A percentile compares a stretch with the other conserved stretches of the same genome.
Evolutionary conservation across 2,797 vertebrate species (phyloP).

Genomic region (Merluccius polli): DNA sequence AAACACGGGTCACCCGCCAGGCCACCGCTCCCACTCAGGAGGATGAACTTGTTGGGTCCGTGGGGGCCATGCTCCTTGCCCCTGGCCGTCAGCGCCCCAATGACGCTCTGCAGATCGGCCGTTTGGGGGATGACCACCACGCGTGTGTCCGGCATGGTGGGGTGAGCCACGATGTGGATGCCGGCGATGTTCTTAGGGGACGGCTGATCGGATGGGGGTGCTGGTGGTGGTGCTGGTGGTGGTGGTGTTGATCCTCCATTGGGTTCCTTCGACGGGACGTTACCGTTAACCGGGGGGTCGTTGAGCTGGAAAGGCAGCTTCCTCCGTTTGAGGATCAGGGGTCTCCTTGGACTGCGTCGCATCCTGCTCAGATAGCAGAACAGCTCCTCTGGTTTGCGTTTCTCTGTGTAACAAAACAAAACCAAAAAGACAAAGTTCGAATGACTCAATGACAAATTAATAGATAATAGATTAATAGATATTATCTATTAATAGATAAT

Average conservation of each 20-base stretch:
- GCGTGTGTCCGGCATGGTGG: slow-evolving; percentile 82
- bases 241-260: slow-evolving; percentile 27
- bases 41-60: slow-evolving; percentile 91
- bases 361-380: slow-evolving; percentile 74
- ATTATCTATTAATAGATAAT: no score
- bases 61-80: slow-evolving; percentile 82
- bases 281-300: slow-evolving; percentile 33
- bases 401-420: slow-evolving; percentile 38
- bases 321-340: slow-evolving; percentile 92
- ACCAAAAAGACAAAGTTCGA: background rate
- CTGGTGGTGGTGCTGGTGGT: background rate
- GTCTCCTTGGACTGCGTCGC: slow-evolving; percentile 89
- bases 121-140: slow-evolving; percentile 83
- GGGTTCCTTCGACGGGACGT: slow-evolving; percentile 37
- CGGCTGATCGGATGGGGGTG: background rate
- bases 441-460: background rate
- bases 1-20: slow-evolving; percentile 28
- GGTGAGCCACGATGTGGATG: slow-evolving; percentile 85
- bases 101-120: slow-evolving; percentile 84
- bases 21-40: slow-evolving; percentile 71
- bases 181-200: slow-evolving; percentile 33
- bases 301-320: slow-evolving; percentile 78
- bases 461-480: no score
- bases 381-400: slow-evolving; percentile 32
- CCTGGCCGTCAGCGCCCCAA: slow-evolving; percentile 82